Percentiles rank a stretch among this genome's conserved stretches.
These are phyloP conservation scores for Centropristis striata DNA, from an alignment of 2,113 vertebrate genomes.

Conservation along the genomic window DNA sequence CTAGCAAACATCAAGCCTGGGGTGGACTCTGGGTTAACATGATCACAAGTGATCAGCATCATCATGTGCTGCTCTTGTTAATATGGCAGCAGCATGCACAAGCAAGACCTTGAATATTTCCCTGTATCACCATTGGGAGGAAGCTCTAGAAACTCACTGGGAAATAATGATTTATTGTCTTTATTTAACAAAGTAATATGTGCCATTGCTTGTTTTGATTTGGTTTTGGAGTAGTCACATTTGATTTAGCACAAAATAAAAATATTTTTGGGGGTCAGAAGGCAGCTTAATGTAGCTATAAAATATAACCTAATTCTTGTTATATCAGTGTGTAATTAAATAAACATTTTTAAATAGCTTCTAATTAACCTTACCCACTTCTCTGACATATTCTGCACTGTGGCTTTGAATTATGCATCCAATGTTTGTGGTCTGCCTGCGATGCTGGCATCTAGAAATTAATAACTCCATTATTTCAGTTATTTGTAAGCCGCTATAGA, in stretches of 20 bases:
- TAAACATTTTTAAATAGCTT: not conserved
- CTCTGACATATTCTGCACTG: not conserved
- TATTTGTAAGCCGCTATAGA: not conserved
- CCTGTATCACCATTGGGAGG: not conserved
- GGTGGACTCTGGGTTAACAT: constrained; percentile 32
- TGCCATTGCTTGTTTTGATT: not conserved
- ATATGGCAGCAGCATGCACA: constrained; percentile 29
- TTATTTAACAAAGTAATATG: not conserved
- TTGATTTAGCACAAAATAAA: not conserved
- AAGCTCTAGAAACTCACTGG: not conserved
- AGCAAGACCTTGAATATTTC: not conserved
- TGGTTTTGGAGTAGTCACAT: not conserved
- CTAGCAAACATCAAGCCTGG: constrained; percentile 31
- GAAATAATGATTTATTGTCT: not conserved
- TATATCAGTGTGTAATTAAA: not conserved
- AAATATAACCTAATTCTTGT: not conserved
- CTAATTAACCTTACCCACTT: not conserved
- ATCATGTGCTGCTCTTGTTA: constrained; percentile 19
- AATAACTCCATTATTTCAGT: not conserved
- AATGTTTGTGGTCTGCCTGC: not conserved
- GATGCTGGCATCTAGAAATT: not conserved
- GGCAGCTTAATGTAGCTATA: not conserved
- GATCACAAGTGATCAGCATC: constrained; percentile 60
- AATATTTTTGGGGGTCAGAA: too few relatives aligned
- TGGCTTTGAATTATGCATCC: not conserved